A percentile compares a stretch with the other conserved stretches of the same genome.
Conservation (phyloP, 2,113 vertebrate species). For the Dipodomys spectabilis region DNA sequence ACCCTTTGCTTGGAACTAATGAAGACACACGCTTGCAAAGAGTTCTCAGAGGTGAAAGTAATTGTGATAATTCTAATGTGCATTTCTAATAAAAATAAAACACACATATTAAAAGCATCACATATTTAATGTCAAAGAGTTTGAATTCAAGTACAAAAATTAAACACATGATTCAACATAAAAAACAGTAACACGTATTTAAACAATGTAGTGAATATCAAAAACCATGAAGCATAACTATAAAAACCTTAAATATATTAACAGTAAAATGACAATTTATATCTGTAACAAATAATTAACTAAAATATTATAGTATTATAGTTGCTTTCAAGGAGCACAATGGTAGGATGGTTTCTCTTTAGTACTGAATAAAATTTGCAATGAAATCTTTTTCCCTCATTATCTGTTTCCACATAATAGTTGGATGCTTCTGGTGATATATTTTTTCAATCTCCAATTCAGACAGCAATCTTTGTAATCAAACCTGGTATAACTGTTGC, state of each 20-base stretch:
- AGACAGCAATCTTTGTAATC: conserved; percentile 78
- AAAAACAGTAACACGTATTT: conserved; percentile 82
- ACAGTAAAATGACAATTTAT: conserved; percentile 80
- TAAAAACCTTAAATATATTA: conserved; percentile 83
- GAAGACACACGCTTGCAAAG: neutral
- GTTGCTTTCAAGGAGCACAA: conserved; percentile 81
- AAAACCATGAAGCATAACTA: conserved; percentile 83
- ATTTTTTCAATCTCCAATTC: conserved; percentile 74
- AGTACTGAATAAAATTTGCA: conserved; percentile 75
- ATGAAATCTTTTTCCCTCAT: conserved; percentile 80
- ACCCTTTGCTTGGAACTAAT: conserved; percentile 11
- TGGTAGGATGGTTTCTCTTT: conserved; percentile 73
- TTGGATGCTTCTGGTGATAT: conserved; percentile 73
- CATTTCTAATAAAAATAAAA: conserved; percentile 70
- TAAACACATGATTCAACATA: conserved; percentile 89
- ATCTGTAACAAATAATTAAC: conserved; percentile 80
- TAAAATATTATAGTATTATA: conserved; percentile 74
- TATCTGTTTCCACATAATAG: conserved; percentile 85
- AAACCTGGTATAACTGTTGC: conserved; percentile 71
- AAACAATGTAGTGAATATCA: conserved; percentile 81
- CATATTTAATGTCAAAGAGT: conserved; percentile 87
- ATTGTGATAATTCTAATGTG: neutral
- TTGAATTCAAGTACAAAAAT: conserved; percentile 85
- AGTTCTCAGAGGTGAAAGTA: neutral
- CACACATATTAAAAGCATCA: conserved; percentile 72